These are phyloP conservation scores for Conus betulinus DNA, from an alignment of 1,140 invertebrate species.

Conservation along the genomic window DNA sequence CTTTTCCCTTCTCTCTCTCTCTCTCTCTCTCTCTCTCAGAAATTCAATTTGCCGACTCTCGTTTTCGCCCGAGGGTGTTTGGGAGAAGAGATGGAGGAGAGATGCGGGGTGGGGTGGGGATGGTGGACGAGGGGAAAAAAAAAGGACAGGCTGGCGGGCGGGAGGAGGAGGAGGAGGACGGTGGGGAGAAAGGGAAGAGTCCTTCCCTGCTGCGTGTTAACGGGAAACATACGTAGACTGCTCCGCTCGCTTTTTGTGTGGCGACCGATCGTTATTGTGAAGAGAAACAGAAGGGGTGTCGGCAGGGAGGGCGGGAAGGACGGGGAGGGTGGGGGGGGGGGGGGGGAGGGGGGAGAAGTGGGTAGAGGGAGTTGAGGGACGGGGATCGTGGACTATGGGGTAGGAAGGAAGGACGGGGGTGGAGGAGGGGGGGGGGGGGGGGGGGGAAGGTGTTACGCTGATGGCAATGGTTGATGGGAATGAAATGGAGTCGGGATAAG, in stretches of 20 bases:
- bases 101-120: neutral
- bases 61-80: neutral
- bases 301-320: too few relatives aligned
- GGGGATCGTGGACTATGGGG: neutral
- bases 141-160: too few relatives aligned
- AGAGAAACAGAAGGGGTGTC: too few relatives aligned
- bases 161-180: neutral
- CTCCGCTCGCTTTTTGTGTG: neutral
- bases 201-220: neutral
- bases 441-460: too few relatives aligned
- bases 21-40: neutral
- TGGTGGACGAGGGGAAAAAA: neutral
- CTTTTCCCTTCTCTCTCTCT: neutral
- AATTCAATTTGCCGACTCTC: neutral
- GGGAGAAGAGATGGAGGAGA: too few relatives aligned
- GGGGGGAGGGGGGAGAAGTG: too few relatives aligned
- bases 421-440: too few relatives aligned
- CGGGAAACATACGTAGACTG: neutral
- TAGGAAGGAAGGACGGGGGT: too few relatives aligned
- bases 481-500: too few relatives aligned
- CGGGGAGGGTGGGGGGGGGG: too few relatives aligned
- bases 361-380: neutral
- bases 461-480: too few relatives aligned
- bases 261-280: neutral
- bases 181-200: neutral